Percentiles rank a stretch among this genome's conserved stretches.
phyloP scores from a whole-genome alignment of 2,797 vertebrate species.

The Etheostoma perlongum region DNA sequence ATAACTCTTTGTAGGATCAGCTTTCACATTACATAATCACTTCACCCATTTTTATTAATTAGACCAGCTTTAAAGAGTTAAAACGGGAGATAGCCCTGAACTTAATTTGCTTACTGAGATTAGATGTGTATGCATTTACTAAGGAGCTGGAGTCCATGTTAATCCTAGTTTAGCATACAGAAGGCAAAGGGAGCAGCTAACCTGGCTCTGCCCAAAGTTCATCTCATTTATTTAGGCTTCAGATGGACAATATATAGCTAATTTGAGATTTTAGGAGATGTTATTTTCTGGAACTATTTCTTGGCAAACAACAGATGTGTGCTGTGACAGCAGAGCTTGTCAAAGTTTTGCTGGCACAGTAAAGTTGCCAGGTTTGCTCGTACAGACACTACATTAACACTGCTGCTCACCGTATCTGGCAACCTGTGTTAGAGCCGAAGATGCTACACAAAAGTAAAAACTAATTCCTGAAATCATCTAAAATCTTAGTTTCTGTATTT shows the following conservation, averaged over 20 bases:
- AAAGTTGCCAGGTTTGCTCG: not conserved
- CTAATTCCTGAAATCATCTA: not conserved
- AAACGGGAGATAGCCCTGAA: not conserved
- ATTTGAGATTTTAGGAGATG: slow-evolving; percentile 2
- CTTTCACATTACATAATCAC: slow-evolving; percentile 19
- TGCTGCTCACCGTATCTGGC: not conserved
- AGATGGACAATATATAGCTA: not conserved
- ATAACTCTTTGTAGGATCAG: slow-evolving; percentile 15
- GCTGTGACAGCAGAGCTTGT: not conserved
- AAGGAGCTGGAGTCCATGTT: not conserved
- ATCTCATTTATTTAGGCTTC: not conserved
- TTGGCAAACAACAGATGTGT: not conserved
- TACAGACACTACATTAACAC: not conserved
- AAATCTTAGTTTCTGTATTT: not conserved
- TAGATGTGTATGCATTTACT: not conserved
- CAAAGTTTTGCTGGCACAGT: not conserved
- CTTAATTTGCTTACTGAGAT: not conserved
- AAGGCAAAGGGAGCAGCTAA: not conserved
- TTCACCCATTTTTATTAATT: slow-evolving; percentile 22
- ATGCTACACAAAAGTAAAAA: not conserved
- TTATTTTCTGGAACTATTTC: slow-evolving; percentile 11
- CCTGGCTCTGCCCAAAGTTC: not conserved
- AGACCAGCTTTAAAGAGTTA: not conserved
- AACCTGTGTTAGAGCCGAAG: fast-evolving
- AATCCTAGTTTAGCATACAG: slow-evolving; percentile 2